Conservation (phyloP, 2,888 invertebrate genomes). For the Chalcosyrphus nemorum region DNA sequence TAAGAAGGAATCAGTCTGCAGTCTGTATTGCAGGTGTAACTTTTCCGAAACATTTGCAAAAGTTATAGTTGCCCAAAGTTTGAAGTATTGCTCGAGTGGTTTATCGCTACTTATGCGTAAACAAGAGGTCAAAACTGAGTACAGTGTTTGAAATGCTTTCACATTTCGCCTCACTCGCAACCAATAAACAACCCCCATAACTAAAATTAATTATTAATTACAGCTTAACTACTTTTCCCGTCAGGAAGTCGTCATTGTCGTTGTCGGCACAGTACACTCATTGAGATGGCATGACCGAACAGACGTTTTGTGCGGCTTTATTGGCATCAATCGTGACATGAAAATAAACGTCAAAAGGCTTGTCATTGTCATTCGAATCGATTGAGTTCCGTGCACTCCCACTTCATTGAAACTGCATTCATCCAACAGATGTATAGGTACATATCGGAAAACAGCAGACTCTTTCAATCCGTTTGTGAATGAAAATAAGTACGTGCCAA, state of each 20-base stretch:
- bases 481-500: constrained; percentile 49
- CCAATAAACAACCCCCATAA: constrained; percentile 43
- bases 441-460: no score
- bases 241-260: constrained; percentile 70
- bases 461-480: constrained; percentile 9
- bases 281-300: constrained; percentile 38
- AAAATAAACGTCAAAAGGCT: constrained; percentile 42
- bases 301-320: constrained; percentile 34
- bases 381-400: constrained; percentile 59
- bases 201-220: constrained; percentile 65
- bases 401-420: constrained; percentile 21
- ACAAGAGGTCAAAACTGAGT: constrained; percentile 12
- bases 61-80: constrained; percentile 52
- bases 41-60: constrained; percentile 5
- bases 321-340: constrained; percentile 63
- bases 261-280: no score
- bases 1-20: not conserved
- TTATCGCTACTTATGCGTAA: constrained; percentile 6
- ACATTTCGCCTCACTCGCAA: not conserved
- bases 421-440: not conserved
- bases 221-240: constrained; percentile 58
- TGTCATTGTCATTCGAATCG: constrained; percentile 60
- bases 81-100: constrained; percentile 39
- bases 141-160: constrained; percentile 15
- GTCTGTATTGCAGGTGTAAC: constrained; percentile 31